phyloP scores from a whole-genome alignment of 2,888 invertebrate genomes.

The Epistrophella euchroma region DNA sequence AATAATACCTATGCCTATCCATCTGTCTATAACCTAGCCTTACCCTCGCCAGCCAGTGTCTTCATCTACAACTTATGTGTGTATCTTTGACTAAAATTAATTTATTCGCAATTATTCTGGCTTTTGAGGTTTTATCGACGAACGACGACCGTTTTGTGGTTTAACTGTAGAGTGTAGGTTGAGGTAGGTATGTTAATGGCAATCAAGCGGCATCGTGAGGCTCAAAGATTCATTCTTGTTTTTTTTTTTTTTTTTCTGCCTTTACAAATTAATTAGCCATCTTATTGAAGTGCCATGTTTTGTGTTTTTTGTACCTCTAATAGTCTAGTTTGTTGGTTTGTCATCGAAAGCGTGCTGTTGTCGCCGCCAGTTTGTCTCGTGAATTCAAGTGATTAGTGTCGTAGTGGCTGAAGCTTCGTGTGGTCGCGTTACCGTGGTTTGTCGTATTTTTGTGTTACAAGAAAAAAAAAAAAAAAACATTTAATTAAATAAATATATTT shows the following conservation, averaged over 20 bases:
- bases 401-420: conserved; percentile 27
- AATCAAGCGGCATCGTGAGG: conserved; percentile 24
- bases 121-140: conserved; percentile 56
- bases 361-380: conserved; percentile 71
- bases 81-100: conserved; percentile 48
- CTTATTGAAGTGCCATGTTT: conserved; percentile 25
- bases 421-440: conserved; percentile 1
- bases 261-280: conserved; percentile 53
- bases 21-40: background rate
- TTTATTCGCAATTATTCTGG: conserved; percentile 65
- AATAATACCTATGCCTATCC: conserved; percentile 31
- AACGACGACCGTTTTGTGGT: conserved; percentile 28
- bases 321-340: conserved; percentile 28
- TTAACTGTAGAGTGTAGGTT: background rate
- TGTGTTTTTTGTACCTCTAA: conserved; percentile 6
- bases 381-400: conserved; percentile 57
- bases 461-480: conserved; percentile 37
- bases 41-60: background rate
- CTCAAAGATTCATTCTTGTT: conserved; percentile 58
- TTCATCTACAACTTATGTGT: background rate
- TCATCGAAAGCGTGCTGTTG: conserved; percentile 38
- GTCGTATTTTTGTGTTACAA: conserved; percentile 36
- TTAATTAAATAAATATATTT: conserved; percentile 30
- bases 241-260: conserved; percentile 47
- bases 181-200: conserved; percentile 17